Percentiles rank a stretch among this genome's conserved stretches.
These are phyloP conservation scores for Venturia canescens DNA, from an alignment of 1,140 invertebrate species.

Conservation along the genomic window DNA sequence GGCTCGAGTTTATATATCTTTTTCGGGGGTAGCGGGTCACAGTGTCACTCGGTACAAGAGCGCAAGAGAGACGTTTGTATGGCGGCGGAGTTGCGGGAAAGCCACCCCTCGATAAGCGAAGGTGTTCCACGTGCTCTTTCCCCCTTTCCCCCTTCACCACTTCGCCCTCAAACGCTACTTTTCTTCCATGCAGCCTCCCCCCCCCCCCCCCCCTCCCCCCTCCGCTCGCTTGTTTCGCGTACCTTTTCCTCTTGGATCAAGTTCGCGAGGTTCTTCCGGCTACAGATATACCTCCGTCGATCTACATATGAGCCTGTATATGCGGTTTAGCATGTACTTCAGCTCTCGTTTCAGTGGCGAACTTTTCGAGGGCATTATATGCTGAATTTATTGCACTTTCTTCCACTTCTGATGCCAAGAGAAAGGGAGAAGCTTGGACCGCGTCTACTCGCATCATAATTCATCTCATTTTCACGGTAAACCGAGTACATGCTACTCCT, in stretches of 20 bases:
- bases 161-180: not conserved
- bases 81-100: not conserved
- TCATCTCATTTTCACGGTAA: not conserved
- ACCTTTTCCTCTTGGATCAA: conserved; percentile 34
- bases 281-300: conserved; percentile 27
- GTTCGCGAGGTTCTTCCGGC: conserved; percentile 10
- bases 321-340: not conserved
- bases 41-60: conserved; percentile 21
- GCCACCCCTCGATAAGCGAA: conserved; percentile 20
- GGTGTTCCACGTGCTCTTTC: conserved; percentile 27
- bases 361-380: conserved; percentile 58
- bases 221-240: not conserved
- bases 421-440: conserved; percentile 55
- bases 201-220: no score
- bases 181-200: conserved; percentile 10
- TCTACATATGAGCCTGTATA: not conserved
- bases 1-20: not conserved
- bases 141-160: not conserved
- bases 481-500: not conserved
- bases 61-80: not conserved
- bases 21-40: not conserved
- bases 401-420: conserved; percentile 64
- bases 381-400: conserved; percentile 66
- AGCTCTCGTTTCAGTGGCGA: conserved; percentile 22
- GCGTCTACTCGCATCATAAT: not conserved